Base-by-base conservation (phyloP, 1,140 invertebrate species). In the Eriocheir sinensis region DNA sequence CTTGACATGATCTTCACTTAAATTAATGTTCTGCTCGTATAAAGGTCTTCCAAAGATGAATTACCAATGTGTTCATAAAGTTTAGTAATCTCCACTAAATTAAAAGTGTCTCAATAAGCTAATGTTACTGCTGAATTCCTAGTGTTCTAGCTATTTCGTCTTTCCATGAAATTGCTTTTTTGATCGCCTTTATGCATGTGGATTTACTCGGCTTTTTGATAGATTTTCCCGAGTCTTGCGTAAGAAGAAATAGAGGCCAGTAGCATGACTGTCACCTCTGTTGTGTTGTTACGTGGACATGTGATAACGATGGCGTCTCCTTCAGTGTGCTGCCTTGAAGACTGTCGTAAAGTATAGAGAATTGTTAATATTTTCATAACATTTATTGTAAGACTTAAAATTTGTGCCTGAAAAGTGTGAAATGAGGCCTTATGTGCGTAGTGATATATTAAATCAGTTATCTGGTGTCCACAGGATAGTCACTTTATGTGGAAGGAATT, bases 61-160 rank as follows among this genome's bases (percentile, higher is more conserved):
- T 72, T 72, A n/a, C 60, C n/a, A n/a, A 21, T 60, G 53, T 72
- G 53, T 72, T 72, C 6, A 72, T n/a, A 72, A n/a, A 72, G 27
- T n/a, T n/a, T 72, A 21, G 2, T 6, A 72, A 72, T n/a, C 27
- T 72, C 21, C 17, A 6, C 6, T 72, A 72, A 72, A 72, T 72
- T n/a, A 72, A 72, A n/a, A 72, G 21, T n/a, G 27, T 72, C 21
- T n/a, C n/a, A 27, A 72, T n/a, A n/a, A 72, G 27, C 27, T n/a
- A 72, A 27, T 72, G 60, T 72, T 72, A n/a, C 60, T 72, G 60
- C 60, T 72, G 60, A 72, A n/a, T 72, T 72, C n/a, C 60, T 72
- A n/a, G n/a, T n/a, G n/a, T n/a, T n/a, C n/a, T n/a, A n/a, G n/a
- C n/a, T n/a, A n/a, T n/a, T n/a, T n/a, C n/a, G n/a, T n/a, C n/a